Evolutionary conservation across 2,113 vertebrate genomes (phyloP).

Genomic region (Heterotilapia buettikoferi): DNA sequence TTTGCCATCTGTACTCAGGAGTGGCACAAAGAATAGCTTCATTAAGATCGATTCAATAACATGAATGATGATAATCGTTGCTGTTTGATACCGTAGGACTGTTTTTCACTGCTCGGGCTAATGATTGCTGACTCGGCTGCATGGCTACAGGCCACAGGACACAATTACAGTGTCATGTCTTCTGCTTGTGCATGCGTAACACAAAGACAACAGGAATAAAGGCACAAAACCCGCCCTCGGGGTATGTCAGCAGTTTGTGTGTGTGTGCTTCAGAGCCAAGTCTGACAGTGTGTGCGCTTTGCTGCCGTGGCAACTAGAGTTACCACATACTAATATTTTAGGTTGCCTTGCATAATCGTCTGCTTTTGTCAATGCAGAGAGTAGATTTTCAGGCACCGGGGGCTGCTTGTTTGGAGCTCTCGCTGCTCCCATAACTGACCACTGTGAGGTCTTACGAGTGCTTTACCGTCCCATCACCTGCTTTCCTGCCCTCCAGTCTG

Average conservation of each 20-base stretch:
- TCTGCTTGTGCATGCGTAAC: background rate
- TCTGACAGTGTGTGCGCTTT: conserved; percentile 1
- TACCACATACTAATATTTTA: conserved; percentile 34
- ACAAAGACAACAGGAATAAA: background rate
- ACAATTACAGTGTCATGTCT: background rate
- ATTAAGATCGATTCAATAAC: background rate
- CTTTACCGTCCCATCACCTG: background rate
- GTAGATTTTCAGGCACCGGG: background rate
- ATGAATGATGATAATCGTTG: background rate
- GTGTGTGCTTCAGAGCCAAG: background rate
- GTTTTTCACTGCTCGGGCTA: background rate
- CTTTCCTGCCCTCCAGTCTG: background rate
- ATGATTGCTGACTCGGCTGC: background rate
- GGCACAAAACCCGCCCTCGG: background rate
- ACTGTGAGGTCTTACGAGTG: background rate
- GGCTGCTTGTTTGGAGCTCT: background rate
- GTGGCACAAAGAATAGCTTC: background rate
- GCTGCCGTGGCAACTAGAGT: conserved; percentile 51
- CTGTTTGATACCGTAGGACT: background rate
- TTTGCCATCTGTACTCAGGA: background rate
- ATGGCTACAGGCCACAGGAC: background rate
- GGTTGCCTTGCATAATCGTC: conserved; percentile 34
- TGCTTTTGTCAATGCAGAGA: conserved; percentile 13
- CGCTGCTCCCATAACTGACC: background rate
- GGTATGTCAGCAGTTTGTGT: conserved; percentile 23